Evolutionary conservation across 2,113 vertebrate genomes (phyloP), one percentile per base, ranked within the genome.

Genomic region (Microcebus griseorufus): DNA sequence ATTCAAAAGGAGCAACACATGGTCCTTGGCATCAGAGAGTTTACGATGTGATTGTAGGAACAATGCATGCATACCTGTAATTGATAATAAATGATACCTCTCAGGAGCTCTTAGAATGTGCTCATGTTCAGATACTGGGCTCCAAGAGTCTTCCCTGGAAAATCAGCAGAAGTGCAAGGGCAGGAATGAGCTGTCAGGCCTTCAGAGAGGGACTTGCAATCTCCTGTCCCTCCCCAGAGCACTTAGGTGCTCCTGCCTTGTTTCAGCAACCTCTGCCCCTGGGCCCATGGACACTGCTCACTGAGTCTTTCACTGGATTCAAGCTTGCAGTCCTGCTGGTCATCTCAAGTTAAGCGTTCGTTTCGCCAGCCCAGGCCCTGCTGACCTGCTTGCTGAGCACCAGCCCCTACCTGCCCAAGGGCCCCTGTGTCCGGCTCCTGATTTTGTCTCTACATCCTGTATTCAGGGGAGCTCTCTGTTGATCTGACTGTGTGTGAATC

Each of bases 391-490:
- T 4, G 1, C 22, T 5, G 7, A 5, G 23, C 48, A 51, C 82
- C 37, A n/a, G 8, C 34, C 22, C 11, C 42, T 16, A 0, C 1
- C 45, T 58, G 45, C 34, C 7, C 13, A 34, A 25, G 32, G 9
- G n/a, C 10, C 32, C 6, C 0, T 20, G 1, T n/a, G 25, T 27
- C 45, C 12, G 39, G 65, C 25, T 1, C 20, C 42, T 20, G 32
- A 34, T 7, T 78, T 62, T 4, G 29, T 60, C 32, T 81, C 60
- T 16, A 0, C 27, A n/a, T 51, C 22, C 37, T 84, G 8, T 22
- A 16, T 16, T 37, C 39, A 20, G 45, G 22, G 22, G 27, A 7
- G 27, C 32, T 45, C 6, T 45, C 42, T 45, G 42, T 45, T 45
- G 42, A 45, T 45, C 42, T 45, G 42, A 42, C 42, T 42, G 42